Evolutionary conservation across 2,797 vertebrate genomes (phyloP), one percentile per base, ranked within the genome.

Genomic region (Austrolebias charrua): DNA sequence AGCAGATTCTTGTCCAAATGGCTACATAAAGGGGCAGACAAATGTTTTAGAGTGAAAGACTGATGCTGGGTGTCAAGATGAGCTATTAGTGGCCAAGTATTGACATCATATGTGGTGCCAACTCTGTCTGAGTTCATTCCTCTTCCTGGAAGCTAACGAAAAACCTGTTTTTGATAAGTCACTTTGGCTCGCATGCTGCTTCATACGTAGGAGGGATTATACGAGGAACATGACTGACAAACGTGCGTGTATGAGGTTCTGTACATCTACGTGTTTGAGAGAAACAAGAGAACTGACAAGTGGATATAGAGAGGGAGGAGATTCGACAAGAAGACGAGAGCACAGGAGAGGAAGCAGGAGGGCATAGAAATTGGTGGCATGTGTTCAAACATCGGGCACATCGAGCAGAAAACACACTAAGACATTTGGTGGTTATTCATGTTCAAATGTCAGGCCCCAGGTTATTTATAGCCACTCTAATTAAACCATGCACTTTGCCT

Each of bases 391-490:
- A 86, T 79, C 68, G 79, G 79, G 69, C 60, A 58, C 60, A 68
- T 83, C 57, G 55, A 76, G 78, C 78, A 82, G 74, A 82, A 83
- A 86, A 83, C 60, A 77, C 66, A 60, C 55, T 66, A 67, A 86
- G 71, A 84, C 78, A 72, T 80, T 83, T 83, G 78, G 60, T 78
- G 79, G 81, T 85, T 83, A 81, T 86, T 81, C 61, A 56, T 84
- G 86, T 86, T 90, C 84, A 92, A 87, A 91, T 91, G 89, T 89
- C 89, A 91, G 77, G 80, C 71, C 83, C 61, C 69, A 45, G 74
- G 85, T 89, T 91, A 91, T 91, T 91, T 90, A 87, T 91, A 91
- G 88, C 81, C 63, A 49, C 44, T 88, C 85, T 89, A 90, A 91
- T 91, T 91, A 90, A 91, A 90, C 82, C 80, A 77, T 84, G 66